These are phyloP conservation scores for Abrostola triplasia DNA, from an alignment of 2,888 invertebrate genomes.

Conservation along the genomic window DNA sequence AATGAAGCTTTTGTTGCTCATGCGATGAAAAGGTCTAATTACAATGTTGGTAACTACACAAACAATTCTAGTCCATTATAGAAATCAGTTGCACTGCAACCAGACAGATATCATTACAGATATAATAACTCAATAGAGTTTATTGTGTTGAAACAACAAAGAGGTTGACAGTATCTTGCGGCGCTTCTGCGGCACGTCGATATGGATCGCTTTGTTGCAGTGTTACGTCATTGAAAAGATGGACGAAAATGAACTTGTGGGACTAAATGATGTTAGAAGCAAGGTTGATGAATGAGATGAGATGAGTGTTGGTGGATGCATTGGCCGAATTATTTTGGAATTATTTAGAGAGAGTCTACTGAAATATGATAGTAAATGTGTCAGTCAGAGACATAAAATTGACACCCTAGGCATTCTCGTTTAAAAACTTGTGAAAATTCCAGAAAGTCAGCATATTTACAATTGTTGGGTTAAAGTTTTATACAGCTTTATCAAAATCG, in stretches of 20 bases:
- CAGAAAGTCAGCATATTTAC: too few species aligned
- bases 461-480: too few species aligned
- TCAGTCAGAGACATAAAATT: too few species aligned
- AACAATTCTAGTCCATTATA: not conserved
- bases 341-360: too few species aligned
- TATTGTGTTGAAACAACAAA: conserved; percentile 35
- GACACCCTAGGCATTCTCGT: too few species aligned
- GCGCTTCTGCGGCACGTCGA: conserved; percentile 16
- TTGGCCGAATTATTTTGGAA: too few species aligned
- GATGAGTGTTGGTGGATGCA: not conserved
- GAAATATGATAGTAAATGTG: too few species aligned
- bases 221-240: conserved; percentile 2
- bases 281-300: not conserved
- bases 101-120: conserved; percentile 10
- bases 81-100: not conserved
- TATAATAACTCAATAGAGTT: conserved; percentile 17
- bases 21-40: too few species aligned
- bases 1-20: too few species aligned
- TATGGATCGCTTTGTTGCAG: conserved; percentile 36
- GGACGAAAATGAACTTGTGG: conserved; percentile 12
- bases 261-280: not conserved
- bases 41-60: not conserved
- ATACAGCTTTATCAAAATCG: too few species aligned
- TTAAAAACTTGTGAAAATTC: too few species aligned
- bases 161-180: conserved; percentile 22